Base-by-base conservation (phyloP, 2,113 vertebrate species). In the Rhinogobius similis region DNA sequence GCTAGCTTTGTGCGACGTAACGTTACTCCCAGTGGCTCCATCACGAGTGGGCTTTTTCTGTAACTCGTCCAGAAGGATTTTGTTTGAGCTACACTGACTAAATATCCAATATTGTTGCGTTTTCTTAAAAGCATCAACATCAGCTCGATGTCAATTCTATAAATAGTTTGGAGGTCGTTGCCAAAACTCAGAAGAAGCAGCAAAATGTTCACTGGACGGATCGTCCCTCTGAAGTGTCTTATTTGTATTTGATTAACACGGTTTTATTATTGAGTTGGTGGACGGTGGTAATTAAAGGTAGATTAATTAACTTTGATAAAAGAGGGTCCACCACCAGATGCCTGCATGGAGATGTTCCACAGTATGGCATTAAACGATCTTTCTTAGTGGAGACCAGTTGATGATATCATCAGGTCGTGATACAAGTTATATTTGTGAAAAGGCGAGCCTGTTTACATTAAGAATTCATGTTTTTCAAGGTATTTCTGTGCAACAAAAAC, bases 1-100 rank as follows among this genome's bases (percentile, higher is more conserved):
- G 81, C 36, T 86, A 82, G 81, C 81, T 46, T 11, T 16, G 62
- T 64, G 82, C 85, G 76, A 80, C 83, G 85, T 85, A 55, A 36
- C 32, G 32, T 74, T 48, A 56, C 77, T 67, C 55, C 32, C n/a
- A 55, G 52, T 72, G 72, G 39, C 62, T 78, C 14, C 43, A 55
- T 18, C 26, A 29, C 32, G 43, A 27, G 36, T 38, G 39, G 46
- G 46, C 55, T 16, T 50, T 43, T 3, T 27, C 14, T 11, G 12
- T 55, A 11, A 8, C 52, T n/a, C 11, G 9, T 0, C 10, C 14
- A 50, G 20, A 1, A 29, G 32, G 12, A 14, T 43, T 43, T 62
- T 0, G 7, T 48, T n/a, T 48, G 18, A n/a, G 43, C 32, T 29
- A 0, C 41, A 4, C 9, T 1, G 8, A 32, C 12, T 14, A 1